Base-by-base conservation (phyloP, 2,797 vertebrate genomes). In the Hybognathus amarus region DNA sequence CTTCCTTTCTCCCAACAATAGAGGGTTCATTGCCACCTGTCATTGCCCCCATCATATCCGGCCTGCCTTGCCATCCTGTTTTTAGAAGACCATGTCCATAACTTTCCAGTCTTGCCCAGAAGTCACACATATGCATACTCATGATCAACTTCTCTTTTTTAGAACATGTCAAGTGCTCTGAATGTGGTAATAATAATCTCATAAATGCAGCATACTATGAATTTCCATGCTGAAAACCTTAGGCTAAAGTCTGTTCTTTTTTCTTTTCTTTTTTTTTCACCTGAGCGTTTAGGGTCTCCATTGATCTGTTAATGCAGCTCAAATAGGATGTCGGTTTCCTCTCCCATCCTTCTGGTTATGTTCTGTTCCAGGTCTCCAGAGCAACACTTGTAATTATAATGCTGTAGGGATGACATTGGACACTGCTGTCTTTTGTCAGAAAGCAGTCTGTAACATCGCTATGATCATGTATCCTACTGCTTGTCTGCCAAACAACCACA, bases 21-120 rank as follows among this genome's bases (percentile, higher is more conserved):
- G 76, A 50, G 74, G 56, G 40, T 47, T 50, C 52, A 83, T 81
- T 86, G 80, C 84, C 84, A 85, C 85, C 83, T 86, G 77, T 67
- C 1, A 5, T 67, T 1, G 10, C 30, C 59, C n/a, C 17, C 83
- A 86, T 77, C 76, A 85, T 20, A 70, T 84, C 77, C 40, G 11
- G 50, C 78, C 74, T 86, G 63, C 52, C 38, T 10, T 4, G 59
- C 50, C 56, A 85, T 86, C 87, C 83, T 86, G 86, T 88, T 86
- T 85, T 83, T 52, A 76, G 27, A 82, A 27, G 42, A 67, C 33
- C 10, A 68, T 52, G 64, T 50, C 75, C 10, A 68, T 38, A 47
- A 59, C 75, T 63, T 50, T 68, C 45, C 42, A 50, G 3, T 52
- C 56, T 81, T 74, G 56, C 45, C 42, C 11, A 20, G 40, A n/a